A percentile compares a stretch with the other conserved stretches of the same genome.
phyloP scores from a whole-genome alignment of 1,140 invertebrate species.

The Bombus ignitus region DNA sequence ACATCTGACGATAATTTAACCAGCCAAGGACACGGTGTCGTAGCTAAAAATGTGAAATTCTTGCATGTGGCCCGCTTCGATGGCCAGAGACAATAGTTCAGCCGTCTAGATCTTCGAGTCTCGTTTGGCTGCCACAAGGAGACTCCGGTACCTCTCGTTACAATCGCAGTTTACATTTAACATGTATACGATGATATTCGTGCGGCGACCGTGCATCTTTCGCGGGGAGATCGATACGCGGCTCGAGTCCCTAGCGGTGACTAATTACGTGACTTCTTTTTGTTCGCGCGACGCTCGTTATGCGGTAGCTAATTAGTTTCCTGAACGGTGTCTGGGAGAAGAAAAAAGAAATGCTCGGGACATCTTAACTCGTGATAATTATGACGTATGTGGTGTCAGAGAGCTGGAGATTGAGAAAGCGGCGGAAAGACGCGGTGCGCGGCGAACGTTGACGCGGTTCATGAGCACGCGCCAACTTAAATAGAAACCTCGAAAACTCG shows the following conservation, averaged over 20 bases:
- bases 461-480: constrained; percentile 24
- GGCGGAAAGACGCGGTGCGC: neutral
- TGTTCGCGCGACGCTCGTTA: constrained; percentile 54
- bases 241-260: constrained; percentile 9
- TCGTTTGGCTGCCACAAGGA: too few relatives aligned
- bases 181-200: neutral
- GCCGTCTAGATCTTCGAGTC: too few relatives aligned
- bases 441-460: constrained; percentile 21
- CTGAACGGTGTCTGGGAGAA: constrained; percentile 29
- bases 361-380: constrained; percentile 56
- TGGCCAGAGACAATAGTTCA: too few relatives aligned
- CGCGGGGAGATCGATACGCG: constrained; percentile 40
- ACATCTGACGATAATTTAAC: too few relatives aligned
- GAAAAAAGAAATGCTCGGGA: constrained; percentile 31
- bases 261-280: constrained; percentile 57
- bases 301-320: constrained; percentile 62
- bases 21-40: too few relatives aligned
- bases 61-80: too few relatives aligned
- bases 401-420: too few relatives aligned
- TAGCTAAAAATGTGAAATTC: too few relatives aligned
- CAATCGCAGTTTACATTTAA: neutral
- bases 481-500: constrained; percentile 22
- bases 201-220: constrained; percentile 16
- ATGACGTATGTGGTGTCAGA: neutral
- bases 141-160: too few relatives aligned